Evolutionary conservation across 1,140 invertebrate genomes (phyloP).

Genomic region (Saccostrea cuccullata): DNA sequence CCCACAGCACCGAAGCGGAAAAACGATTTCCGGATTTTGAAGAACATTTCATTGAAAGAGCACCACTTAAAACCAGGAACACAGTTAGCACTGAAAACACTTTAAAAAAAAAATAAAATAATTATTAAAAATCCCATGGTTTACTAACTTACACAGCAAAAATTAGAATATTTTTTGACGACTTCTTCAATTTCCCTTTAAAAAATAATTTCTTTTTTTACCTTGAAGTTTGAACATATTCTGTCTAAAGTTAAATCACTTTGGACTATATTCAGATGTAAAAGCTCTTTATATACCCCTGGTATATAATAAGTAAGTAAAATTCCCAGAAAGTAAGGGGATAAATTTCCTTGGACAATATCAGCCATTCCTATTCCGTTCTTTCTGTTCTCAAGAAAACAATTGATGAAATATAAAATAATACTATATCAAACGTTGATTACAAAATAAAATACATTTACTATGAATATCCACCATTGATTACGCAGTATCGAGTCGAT

Average conservation of each 20-base stretch:
- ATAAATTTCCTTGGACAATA: neutral
- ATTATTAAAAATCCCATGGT: neutral
- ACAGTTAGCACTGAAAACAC: neutral
- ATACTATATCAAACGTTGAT: neutral
- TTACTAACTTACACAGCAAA: neutral
- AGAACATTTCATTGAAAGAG: neutral
- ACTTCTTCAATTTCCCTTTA: neutral
- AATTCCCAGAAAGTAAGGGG: neutral
- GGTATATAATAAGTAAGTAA: neutral
- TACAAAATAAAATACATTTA: neutral
- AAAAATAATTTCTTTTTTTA: neutral
- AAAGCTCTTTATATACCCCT: neutral
- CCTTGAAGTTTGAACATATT: slow-evolving; percentile 14
- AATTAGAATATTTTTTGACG: neutral
- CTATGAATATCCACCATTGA: neutral
- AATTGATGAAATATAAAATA: neutral
- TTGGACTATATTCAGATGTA: neutral
- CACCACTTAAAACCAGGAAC: neutral
- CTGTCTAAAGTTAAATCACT: neutral
- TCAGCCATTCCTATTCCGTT: neutral
- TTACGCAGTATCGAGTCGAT: neutral
- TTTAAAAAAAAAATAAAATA: neutral
- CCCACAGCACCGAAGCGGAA: neutral
- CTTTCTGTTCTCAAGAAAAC: neutral
- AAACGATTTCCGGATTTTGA: neutral